Base-by-base conservation (phyloP, 1,140 invertebrate genomes). In the Drosophila pruinosa region DNA sequence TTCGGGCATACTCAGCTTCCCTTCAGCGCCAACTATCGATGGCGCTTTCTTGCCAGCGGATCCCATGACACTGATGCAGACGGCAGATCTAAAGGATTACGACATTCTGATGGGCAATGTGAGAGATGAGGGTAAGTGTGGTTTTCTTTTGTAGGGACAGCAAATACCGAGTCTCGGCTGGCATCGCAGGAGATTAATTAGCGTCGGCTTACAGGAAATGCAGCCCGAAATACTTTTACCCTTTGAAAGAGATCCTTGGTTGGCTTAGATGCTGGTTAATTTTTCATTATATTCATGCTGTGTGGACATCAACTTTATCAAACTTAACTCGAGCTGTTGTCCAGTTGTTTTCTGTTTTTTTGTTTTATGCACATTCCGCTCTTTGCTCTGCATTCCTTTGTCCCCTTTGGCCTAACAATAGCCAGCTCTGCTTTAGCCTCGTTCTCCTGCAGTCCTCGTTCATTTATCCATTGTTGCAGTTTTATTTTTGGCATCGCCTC, bases 91-190 rank as follows among this genome's bases (percentile, higher is more conserved):
- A 74, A 94, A 95, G 77, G 95, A 96, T 71, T 96, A 95, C 41
- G 96, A 97, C 86, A 95, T 98, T 41, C 92, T 98, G 5, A 94
- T 98, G 70, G 97, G 97, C 54, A 97, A 96, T 92, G 97, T 97
- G 90, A 93, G 95, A 89, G 96, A 98, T 91, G 97, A 97, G 94
- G 97, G 97, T 97, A 92, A 93, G 93, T 61, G 5, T 15, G n/a
- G 3, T 19, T 26, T 2, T 41, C 22, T 22, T 17, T 4, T 26
- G 41, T 5, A 8, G 38, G 19, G 19, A 4, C 5, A 45, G n/a
- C n/a, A 4, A 24, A n/a, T 2, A 1, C n/a, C 5, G 17, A 19
- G 12, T 0, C 3, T 19, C 17, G 0, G n/a, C 1, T 14, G 2
- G 12, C 22, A 12, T 47, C 43, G 12, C 43, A 14, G 43, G 10